Base-by-base conservation (phyloP, 2,888 invertebrate species). In the Acanthacorydalis orientalis region DNA sequence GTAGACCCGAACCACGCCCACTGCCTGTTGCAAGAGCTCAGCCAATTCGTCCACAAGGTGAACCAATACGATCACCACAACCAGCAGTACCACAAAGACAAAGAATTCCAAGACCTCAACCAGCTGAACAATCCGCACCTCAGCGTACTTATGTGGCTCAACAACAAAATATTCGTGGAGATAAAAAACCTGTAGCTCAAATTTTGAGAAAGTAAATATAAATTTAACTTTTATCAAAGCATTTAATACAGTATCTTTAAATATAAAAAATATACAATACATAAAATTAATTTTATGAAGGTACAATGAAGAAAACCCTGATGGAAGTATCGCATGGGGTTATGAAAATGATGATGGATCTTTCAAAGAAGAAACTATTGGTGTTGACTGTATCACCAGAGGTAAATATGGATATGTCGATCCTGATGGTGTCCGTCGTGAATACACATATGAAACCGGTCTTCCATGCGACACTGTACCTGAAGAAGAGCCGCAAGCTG, bases 261-360 rank as follows among this genome's bases (percentile, higher is more conserved):
- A 23, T 23, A 23, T 23, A 23, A 23, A 37, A 38, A 7, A 38
- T 12, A 16, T 35, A 33, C 15, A 42, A 15, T 15, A 7, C 43
- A 33, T 31, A 34, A 46, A 23, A n/a, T 47, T 37, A 42, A 4
- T 50, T 37, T 46, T 51, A 56, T 60, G 64, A 40, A 68, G 69
- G 59, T 88, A 77, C 68, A 76, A 83, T 46, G 85, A 85, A 40
- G 86, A 87, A 61, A 84, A 86, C 58, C 71, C 75, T 31, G 83
- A 84, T 55, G 85, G 85, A 38, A 86, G 82, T 59, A 88, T 88
- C 56, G 82, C 83, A 1, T 88, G 88, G 88, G 88, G 88, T 44
- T 88, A 82, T 59, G 87, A 88, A 64, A 87, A 88, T 60, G 87
- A 87, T 56, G 88, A 88, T 57, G 88, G 88, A 16, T 81, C 84